Base-by-base conservation (phyloP, 2,797 vertebrate genomes). In the Neoniphon sammara region DNA sequence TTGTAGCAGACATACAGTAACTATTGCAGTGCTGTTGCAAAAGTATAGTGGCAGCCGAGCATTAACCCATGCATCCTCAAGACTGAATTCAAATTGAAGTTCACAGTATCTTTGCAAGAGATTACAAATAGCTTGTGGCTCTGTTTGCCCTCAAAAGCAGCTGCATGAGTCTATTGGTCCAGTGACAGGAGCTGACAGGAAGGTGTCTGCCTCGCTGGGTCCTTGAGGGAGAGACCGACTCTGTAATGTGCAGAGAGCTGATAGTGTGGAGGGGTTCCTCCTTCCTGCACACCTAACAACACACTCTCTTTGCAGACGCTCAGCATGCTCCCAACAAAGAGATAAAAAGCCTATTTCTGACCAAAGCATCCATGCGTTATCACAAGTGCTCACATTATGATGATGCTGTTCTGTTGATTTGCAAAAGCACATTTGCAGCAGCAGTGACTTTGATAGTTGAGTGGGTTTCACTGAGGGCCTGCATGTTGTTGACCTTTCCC, bases 401-500 rank as follows among this genome's bases (percentile, higher is more conserved):
- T 55, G 61, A 44, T 50, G 49, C 0, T 49, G 21, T 62, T 18
- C 21, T 27, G 5, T 53, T 65, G 39, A 3, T 31, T 44, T 69
- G 50, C 27, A 36, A 23, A 42, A 44, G 30, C 25, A 55, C 31
- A 49, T 68, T 34, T 73, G 62, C 76, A 31, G 18, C 60, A 61
- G 34, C 61, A 47, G 58, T 63, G 53, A 5, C 74, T 86, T 76
- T 77, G 46, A 79, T 73, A 70, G 64, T 52, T 55, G 69, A 74
- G 50, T 47, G 55, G 59, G 34, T 68, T 77, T 70, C 39, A 59
- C 18, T 10, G 60, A 59, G 18, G n/a, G 60, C 49, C 55, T 74
- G 59, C n/a, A 27, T 61, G 73, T 58, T 44, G 30, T 53, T 83
- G 81, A 50, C 74, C 75, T 89, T 86, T 87, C 44, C 34, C 50